Conservation (phyloP, 2,888 invertebrate genomes). For the Ennomos erosarius region DNA sequence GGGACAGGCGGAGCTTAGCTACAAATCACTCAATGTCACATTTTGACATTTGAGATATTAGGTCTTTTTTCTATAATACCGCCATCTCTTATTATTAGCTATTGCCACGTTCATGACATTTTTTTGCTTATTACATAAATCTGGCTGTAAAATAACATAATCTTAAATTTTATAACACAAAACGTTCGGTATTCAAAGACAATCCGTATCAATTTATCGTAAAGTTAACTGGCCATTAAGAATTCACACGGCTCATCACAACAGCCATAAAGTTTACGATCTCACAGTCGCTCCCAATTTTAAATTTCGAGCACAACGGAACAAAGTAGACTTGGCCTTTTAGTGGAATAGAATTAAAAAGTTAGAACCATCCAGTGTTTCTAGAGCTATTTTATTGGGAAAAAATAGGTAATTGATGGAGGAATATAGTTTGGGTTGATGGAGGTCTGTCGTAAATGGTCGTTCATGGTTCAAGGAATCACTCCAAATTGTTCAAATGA, state of each 20-base stretch:
- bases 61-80: constrained; percentile 84
- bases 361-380: constrained; percentile 44
- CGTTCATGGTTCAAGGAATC: constrained; percentile 74
- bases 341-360: constrained; percentile 54
- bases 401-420: constrained; percentile 27
- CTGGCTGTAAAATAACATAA: constrained; percentile 10
- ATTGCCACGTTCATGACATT: constrained; percentile 27
- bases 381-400: constrained; percentile 41
- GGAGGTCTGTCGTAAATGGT: constrained; percentile 54
- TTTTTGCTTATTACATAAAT: constrained; percentile 15
- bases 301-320: constrained; percentile 62
- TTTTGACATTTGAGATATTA: constrained; percentile 87
- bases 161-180: constrained; percentile 20
- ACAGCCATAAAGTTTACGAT: constrained; percentile 72
- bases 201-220: constrained; percentile 34
- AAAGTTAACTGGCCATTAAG: constrained; percentile 58
- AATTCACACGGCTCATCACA: constrained; percentile 70
- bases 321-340: constrained; percentile 51
- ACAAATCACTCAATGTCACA: constrained; percentile 86
- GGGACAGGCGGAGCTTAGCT: constrained; percentile 86
- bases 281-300: constrained; percentile 64
- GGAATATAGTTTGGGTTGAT: constrained; percentile 34
- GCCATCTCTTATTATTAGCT: constrained; percentile 70
- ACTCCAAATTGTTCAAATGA: constrained; percentile 74
- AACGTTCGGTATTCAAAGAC: constrained; percentile 43